Evolutionary conservation across 2,113 vertebrate species (phyloP), one percentile per base, ranked within the genome.

Genomic region (Pogona vitticeps): DNA sequence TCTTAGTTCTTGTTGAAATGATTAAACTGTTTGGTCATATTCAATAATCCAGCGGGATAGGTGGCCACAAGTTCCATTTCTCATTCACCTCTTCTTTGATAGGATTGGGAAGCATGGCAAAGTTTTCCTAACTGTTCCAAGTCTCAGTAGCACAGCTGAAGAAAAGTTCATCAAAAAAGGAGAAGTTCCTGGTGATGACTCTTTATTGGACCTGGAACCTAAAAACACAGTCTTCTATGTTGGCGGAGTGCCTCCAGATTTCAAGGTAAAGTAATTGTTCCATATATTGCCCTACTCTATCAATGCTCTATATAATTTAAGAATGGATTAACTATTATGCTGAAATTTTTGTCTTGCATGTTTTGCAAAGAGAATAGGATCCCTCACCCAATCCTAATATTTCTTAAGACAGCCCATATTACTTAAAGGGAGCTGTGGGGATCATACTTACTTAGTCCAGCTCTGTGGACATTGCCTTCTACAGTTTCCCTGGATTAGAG

Each of bases 151-250:
- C 91, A 97, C 97, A 5, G 97, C 98, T 38, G 98, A 99, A 93
- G 98, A 99, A 94, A 99, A 99, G 93, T 99, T 99, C 91, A 99
- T 99, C 91, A 98, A 99, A 95, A 99, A 98, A 92, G 98, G 98
- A 0, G 97, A 97, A 46, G 95, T 96, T 76, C 90, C 93, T 1
- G 98, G 97, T 82, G 96, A 96, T 1, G 97, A 98, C 77, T 98
- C 98, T 5, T 95, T 99, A 85, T 95, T 99, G 90, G 97, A 99
- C 92, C 94, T 98, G 56, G 97, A 98, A 80, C 97, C 98, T 1
- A 95, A 97, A 83, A 97, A 98, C 80, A 91, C 96, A 0, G 97
- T 99, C 68, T 99, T 99, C 95, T 98, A 98, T 10, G 96, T 99
- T n/a, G 99, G 99, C 0, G 98, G 98, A 1, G 98, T 98, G 61